A percentile compares a stretch with the other conserved stretches of the same genome.
These are phyloP conservation scores for Uropetala carovei DNA, from an alignment of 2,888 invertebrate species.

Conservation along the genomic window DNA sequence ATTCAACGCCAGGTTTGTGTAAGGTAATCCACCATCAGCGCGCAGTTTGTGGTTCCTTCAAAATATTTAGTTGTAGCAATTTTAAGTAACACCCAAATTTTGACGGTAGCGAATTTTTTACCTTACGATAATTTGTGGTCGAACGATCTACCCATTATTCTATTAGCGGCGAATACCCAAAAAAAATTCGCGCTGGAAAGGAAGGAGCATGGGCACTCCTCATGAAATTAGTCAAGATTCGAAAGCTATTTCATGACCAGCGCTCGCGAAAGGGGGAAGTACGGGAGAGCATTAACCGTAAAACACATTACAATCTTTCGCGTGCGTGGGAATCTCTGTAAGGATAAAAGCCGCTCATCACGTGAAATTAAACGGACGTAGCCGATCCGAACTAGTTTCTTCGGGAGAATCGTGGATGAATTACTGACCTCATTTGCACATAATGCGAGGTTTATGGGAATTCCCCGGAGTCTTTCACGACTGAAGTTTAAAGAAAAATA, in stretches of 20 bases:
- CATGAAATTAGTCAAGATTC: too few species aligned
- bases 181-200: too few species aligned
- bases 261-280: background rate
- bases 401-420: background rate
- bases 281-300: background rate
- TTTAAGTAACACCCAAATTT: too few species aligned
- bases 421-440: slow-evolving; percentile 15
- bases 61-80: too few species aligned
- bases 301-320: background rate
- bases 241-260: background rate
- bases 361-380: background rate
- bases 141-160: too few species aligned
- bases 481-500: background rate
- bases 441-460: background rate
- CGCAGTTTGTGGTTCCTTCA: too few species aligned
- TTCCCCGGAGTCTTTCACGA: background rate
- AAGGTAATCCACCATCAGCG: too few species aligned
- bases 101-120: too few species aligned
- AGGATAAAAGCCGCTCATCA: background rate
- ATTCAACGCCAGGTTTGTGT: too few species aligned
- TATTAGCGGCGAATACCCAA: too few species aligned
- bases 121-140: too few species aligned
- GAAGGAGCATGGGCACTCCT: too few species aligned
- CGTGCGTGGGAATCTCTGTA: background rate
- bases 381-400: slow-evolving; percentile 20